Percentiles rank a stretch among this genome's conserved stretches.
These are phyloP conservation scores for Reticulitermes speratus DNA, from an alignment of 1,140 invertebrate genomes.

Conservation along the genomic window DNA sequence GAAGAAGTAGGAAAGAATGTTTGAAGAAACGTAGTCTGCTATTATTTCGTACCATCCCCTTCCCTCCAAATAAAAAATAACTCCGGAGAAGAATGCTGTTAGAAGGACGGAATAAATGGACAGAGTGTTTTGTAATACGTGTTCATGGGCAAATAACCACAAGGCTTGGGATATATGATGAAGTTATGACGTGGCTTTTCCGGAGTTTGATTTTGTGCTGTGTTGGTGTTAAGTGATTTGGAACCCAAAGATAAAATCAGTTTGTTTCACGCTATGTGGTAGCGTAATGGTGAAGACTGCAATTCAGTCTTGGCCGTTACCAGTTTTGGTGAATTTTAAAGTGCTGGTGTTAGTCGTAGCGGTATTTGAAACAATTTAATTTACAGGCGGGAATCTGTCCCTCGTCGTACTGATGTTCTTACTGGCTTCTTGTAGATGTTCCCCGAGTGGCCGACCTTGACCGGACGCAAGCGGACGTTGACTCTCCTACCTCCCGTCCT, in stretches of 20 bases:
- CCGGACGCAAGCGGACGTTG: background rate
- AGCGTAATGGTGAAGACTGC: background rate
- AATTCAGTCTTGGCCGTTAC: background rate
- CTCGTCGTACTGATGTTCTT: no score
- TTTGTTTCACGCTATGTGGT: background rate
- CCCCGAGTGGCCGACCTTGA: background rate
- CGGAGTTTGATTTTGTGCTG: background rate
- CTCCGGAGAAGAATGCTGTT: no score
- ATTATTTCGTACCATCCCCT: no score
- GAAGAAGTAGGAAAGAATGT: no score
- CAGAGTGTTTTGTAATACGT: no score
- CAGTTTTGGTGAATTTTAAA: no score
- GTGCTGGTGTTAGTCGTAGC: background rate
- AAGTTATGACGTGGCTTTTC: background rate
- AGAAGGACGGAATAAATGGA: no score
- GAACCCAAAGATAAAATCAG: background rate
- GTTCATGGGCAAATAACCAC: no score
- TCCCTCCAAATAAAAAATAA: no score
- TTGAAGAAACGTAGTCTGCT: no score
- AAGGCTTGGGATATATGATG: no score
- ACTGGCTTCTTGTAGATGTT: background rate
- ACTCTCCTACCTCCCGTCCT: background rate
- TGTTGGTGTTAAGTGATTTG: background rate
- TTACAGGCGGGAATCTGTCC: background rate
- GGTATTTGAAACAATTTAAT: background rate